A percentile compares a stretch with the other conserved stretches of the same genome.
phyloP scores from a whole-genome alignment of 2,113 vertebrate genomes.

The Lontra canadensis region DNA sequence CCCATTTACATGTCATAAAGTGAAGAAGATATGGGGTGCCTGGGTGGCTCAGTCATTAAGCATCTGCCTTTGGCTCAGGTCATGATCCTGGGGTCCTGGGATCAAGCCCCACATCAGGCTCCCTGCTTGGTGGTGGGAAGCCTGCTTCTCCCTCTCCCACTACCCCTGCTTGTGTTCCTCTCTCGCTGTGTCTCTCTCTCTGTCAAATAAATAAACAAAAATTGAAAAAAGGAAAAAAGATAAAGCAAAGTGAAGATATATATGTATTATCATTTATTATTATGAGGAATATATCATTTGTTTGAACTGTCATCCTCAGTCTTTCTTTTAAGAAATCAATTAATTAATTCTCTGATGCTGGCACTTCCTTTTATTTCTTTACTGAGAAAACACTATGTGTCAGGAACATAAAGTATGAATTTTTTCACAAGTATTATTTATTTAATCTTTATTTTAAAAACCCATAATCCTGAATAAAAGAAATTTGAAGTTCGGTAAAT shows the following conservation, averaged over 20 bases:
- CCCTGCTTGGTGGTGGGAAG: no score
- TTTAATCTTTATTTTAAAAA: slow-evolving; percentile 3
- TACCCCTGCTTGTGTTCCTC: no score
- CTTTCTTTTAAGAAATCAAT: not conserved
- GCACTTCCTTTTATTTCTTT: slow-evolving; percentile 6
- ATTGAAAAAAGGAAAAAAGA: no score
- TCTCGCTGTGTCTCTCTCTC: no score
- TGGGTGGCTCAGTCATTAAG: no score
- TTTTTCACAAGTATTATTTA: slow-evolving; percentile 5
- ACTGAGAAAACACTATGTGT: not conserved
- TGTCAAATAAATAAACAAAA: no score
- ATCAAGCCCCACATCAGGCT: no score
- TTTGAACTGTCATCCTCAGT: not conserved
- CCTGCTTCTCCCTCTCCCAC: no score
- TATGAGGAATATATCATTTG: not conserved
- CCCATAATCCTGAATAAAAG: not conserved
- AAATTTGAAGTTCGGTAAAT: not conserved
- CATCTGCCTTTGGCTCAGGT: no score
- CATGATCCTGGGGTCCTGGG: no score
- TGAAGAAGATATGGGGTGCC: not conserved
- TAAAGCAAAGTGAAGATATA: no score
- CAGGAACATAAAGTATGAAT: not conserved
- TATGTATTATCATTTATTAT: not conserved
- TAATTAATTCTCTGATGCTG: not conserved
- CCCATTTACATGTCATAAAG: not conserved